Base-by-base conservation (phyloP, 1,140 invertebrate species). In the Pissodes strobi region DNA sequence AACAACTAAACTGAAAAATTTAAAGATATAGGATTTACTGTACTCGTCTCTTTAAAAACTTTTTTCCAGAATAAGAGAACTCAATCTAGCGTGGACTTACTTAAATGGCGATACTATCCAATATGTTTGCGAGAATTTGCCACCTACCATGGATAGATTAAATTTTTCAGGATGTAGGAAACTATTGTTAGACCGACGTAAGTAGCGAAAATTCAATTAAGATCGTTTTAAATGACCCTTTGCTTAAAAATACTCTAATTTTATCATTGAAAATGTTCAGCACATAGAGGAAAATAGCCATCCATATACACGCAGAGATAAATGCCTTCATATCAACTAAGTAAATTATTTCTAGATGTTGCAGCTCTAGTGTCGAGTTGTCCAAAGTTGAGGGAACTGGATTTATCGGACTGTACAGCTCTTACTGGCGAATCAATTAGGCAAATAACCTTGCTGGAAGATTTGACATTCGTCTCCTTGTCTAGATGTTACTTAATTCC, bases 51-150 rank as follows among this genome's bases (percentile, higher is more conserved):
- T 23, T n/a, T n/a, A n/a, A n/a, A n/a, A n/a, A n/a, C n/a, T n/a
- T 64, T 64, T 41, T 80, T 82, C 67, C 73, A 92, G 88, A 53
- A 79, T 94, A 41, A 83, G 82, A 66, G 85, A 88, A 22, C 76
- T 95, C 18, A 94, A 95, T 79, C 76, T 95, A 57, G 87, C 87
- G 0, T 96, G 93, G 93, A 91, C 90, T 55, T 80, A 83, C 46
- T 74, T 95, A n/a, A 80, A 80, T 66, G 73, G 77, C 12, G 80
- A 83, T 3, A 81, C 83, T 5, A 80, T 94, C 22, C 74, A 84
- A 9, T 80, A 84, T 22, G 67, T 94, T 4, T 87, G 87, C 61
- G 75, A 79, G 10, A 79, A 81, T 69, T 73, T 93, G 45, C 86
- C 91, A 0, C 66, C 78, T 2, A 83, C 82, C 38, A 69, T 95